Evolutionary conservation across 2,888 invertebrate species (phyloP), one percentile per base, ranked within the genome.

Genomic region (Encarsia formosa): DNA sequence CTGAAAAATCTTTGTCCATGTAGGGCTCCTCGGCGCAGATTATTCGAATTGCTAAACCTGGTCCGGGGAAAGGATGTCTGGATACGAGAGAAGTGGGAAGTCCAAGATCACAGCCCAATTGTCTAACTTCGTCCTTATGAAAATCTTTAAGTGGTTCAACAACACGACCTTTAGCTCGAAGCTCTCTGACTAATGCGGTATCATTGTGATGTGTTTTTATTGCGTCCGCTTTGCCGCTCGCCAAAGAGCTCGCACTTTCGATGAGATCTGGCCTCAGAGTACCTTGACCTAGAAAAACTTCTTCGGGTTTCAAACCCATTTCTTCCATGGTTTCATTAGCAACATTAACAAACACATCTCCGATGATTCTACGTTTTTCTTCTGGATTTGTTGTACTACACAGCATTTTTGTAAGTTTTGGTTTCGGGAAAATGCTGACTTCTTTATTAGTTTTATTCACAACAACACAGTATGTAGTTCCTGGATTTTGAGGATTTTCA

Each of bases 171-270:
- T 85, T 80, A 50, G 78, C 78, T 34, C 86, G 75, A 62, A 86
- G 73, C 63, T 87, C 78, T 63, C 91, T 77, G 51, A 99, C 94
- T 51, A 98, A 80, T 70, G 93, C 94, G 11, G 95, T 96, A 76
- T 99, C 99, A 75, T 99, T 99, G 80, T 99, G 99, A 76, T 99
- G 99, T 22, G 99, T 99, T 79, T 99, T 99, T 70, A 99, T 99
- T 23, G 89, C 89, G 66, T 95, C 92, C 1, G 99, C 99, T 77
- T 91, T 91, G 65, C 74, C 80, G 62, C 89, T 94, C 58, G 86
- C 92, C 65, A 93, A 69, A 54, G 81, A 75, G 3, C 95, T 96
- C 6, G 98, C 98, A 15, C 96, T 97, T 78, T 99, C 99, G 68
- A 99, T 99, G 63, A 99, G 81, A 78, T 99, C 99, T 34, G 99